Conservation (phyloP, 2,797 vertebrate species). For the Otolemur crassicaudatus region DNA sequence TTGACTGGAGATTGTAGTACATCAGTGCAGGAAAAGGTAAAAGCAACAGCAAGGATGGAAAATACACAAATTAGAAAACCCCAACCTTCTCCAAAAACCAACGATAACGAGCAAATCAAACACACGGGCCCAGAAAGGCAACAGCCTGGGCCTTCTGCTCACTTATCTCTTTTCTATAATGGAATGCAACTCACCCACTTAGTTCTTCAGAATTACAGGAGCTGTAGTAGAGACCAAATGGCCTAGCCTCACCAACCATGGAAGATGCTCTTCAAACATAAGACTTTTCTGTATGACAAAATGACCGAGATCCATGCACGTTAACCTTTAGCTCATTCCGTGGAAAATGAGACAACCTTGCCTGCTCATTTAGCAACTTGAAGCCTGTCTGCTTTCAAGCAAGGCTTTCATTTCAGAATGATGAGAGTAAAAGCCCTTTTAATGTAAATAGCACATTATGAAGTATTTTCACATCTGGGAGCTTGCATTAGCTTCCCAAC, state of each 20-base stretch:
- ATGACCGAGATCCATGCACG: not conserved
- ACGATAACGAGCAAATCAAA: not conserved
- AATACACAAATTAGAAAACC: not conserved
- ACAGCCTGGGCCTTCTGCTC: not conserved
- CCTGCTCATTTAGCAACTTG: not conserved
- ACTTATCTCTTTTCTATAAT: not conserved
- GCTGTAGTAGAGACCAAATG: not conserved
- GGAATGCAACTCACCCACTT: not conserved
- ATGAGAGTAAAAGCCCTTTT: not conserved
- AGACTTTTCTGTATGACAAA: not conserved
- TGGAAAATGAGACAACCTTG: not conserved
- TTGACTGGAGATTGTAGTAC: not conserved
- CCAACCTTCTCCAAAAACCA: not conserved
- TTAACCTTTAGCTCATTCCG: not conserved
- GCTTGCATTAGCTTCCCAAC: not conserved
- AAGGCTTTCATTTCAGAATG: constrained; percentile 10
- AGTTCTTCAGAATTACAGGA: not conserved
- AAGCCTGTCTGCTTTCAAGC: not conserved
- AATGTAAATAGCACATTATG: not conserved
- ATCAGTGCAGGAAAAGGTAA: not conserved
- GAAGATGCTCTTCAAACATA: not conserved
- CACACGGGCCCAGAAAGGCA: not conserved
- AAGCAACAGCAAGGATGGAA: not conserved
- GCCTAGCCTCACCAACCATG: not conserved
- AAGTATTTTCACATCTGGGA: not conserved